Evolutionary conservation across 2,888 invertebrate genomes (phyloP), one percentile per base, ranked within the genome.

Genomic region (Drosophila anceps): DNA sequence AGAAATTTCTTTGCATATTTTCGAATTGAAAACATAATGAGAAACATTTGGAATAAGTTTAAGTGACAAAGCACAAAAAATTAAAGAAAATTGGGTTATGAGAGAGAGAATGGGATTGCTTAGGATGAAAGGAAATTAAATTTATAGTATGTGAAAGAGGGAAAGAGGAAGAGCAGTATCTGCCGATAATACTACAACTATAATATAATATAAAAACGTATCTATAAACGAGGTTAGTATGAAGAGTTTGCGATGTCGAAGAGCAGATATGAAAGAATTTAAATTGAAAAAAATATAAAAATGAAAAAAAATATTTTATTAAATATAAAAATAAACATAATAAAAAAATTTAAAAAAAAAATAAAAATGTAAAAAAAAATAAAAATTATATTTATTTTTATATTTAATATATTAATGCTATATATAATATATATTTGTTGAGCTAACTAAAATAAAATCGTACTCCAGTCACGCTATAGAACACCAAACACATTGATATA

Each of bases 51-150:
- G 48, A 50, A 50, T 12, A 31, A 31, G 31, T 7, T 50, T 1
- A 31, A 50, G 18, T 50, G 31, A 50, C 48, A 50, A 29, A 5
- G n/a, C n/a, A n/a, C 9, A n/a, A 5, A 31, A 18, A 18, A 50
- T 29, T 10, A 31, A 50, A 31, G 31, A 31, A 50, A 50, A 50
- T 29, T 50, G 31, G 48, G 48, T 31, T 50, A 31, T 4, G 12
- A 18, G 18, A 10, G 48, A n/a, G 6, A 9, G 0, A 6, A 24
- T 48, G 5, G 27, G 29, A 31, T 12, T 18, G 2, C 12, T 18
- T n/a, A 12, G 18, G n/a, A 29, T 29, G 48, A n/a, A 48, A 48
- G n/a, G 10, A 27, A 27, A 27, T 46, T 8, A 10, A 46, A 46
- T 27, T 15, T 9, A 46, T 44, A 24, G 24, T 13, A 27, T 27